Evolutionary conservation across 2,797 vertebrate species (phyloP), one percentile per base, ranked within the genome.

Genomic region (Lepus oiostolus): DNA sequence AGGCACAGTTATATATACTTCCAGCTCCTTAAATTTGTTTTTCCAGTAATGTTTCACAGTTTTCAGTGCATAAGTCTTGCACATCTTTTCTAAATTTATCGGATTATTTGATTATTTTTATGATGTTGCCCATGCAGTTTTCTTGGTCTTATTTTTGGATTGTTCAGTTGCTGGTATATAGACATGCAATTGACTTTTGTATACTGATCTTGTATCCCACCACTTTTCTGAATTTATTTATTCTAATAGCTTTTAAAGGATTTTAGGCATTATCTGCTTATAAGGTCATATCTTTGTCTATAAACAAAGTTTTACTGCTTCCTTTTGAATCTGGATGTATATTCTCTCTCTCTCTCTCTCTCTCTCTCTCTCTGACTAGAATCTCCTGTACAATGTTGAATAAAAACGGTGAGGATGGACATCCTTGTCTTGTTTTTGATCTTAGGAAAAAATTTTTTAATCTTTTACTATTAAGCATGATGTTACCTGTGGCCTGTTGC

Each of bases 1-100:
- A 58, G 54, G 17, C 16, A 58, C 14, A 21, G 54, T 16, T 24
- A 3, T 28, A 7, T 83, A 22, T 17, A 11, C 77, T 89, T 71
- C 16, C 21, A 68, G 60, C 85, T 85, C 72, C 47, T 82, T 90
- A 63, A 28, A 8, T 74, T 6, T 84, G 54, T 24, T 85, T 83
- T 72, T 72, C 47, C 60, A 70, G 17, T 24, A 90, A 8, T 5
- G 0, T 68, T 82, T 86, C 26, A 7, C 30, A 42, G 52, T 63
- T 80, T 96, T 65, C 22, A 38, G 32, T 24, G n/a, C 52, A 12
- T 5, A n/a, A 26, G 38, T 74, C 26, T 74, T 54, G 3, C 11
- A 70, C 3, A 11, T 72, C 19, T 83, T 95, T 89, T 63, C 14
- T 70, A 86, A 91, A 38, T 60, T 91, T 93, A 38, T 62, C 74